A percentile compares a stretch with the other conserved stretches of the same genome.
Conservation (phyloP, 2,113 vertebrate species). For the Neopipo cinnamomea region DNA sequence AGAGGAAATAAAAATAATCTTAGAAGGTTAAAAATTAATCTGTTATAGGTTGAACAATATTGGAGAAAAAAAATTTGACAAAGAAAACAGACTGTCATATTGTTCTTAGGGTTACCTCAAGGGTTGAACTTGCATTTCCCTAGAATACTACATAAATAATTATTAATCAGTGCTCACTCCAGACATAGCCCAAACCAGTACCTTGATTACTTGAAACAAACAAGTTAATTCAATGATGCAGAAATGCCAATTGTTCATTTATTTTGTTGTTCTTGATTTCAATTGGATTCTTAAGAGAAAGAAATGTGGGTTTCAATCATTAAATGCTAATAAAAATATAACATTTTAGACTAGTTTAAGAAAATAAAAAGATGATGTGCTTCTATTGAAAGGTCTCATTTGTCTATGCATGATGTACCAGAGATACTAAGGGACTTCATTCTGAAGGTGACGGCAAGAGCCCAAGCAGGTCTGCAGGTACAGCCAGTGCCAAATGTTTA, state of each 20-base stretch:
- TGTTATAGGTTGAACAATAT: not conserved
- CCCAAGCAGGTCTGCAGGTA: not conserved
- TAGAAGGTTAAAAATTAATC: not conserved
- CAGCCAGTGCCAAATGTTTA: not conserved
- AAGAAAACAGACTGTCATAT: not conserved
- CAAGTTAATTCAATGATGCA: not conserved
- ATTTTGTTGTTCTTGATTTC: not conserved
- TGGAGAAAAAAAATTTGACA: not conserved
- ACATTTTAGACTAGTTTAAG: not conserved
- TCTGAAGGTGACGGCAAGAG: not conserved
- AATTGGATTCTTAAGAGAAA: not conserved
- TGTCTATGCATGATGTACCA: not conserved
- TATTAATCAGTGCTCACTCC: not conserved
- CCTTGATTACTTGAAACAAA: not conserved
- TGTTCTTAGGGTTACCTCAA: not conserved
- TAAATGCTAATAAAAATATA: not conserved
- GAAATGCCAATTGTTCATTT: not conserved
- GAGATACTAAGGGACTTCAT: not conserved
- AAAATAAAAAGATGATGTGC: not conserved
- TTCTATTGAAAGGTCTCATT: not conserved
- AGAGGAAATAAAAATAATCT: not conserved
- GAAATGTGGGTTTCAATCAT: not conserved
- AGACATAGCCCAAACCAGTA: not conserved
- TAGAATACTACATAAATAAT: not conserved
- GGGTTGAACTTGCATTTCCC: not conserved